Evolutionary conservation across 92 coral and sea anemone species (phyloP), one percentile per base, ranked within the genome.

Genomic region (Siderastrea radians): DNA sequence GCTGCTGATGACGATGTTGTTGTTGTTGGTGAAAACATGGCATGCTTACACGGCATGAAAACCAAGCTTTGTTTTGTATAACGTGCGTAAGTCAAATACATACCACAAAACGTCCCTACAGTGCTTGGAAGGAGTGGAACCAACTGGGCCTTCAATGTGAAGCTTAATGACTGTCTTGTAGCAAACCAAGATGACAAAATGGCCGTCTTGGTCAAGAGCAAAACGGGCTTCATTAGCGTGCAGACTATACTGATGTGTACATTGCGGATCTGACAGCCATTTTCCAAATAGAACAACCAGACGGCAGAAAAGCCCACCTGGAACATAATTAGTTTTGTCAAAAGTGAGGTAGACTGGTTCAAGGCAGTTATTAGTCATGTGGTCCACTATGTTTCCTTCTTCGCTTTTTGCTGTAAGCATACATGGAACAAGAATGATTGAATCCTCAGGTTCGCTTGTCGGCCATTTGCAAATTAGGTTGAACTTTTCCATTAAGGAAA

Each of bases 271-370:
- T 26, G 38, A 26, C 38, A 26, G 38, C 10, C 67, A 50, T 72
- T 48, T 54, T 4, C 66, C 65, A 45, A 63, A 14, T 13, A 58
- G 68, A 1, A 77, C 82, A 59, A 77, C 19, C 38, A 77, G 49
- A 57, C 82, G 57, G 44, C 49, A 77, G 61, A 77, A 77, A 3
- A 77, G 69, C 26, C 82, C 82, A 26, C 38, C 11, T 14, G 82
- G 82, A 58, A 77, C 82, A 38, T 77, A 77, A 8, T 47, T 15
- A 9, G 68, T 63, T 49, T 47, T 26, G 38, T 26, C 7, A 63
- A 77, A 77, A 2, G 69, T 77, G 68, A 77, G 60, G 53, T 77
- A 77, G 11, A 60, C 52, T n/a, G 82, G 68, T 57, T n/a, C 68
- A 5, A 10, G 13, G 53, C 14, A 26, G 38, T 26, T 26, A 26